phyloP scores from a whole-genome alignment of 1,140 invertebrate genomes.

The Bilobella aurantiaca region DNA sequence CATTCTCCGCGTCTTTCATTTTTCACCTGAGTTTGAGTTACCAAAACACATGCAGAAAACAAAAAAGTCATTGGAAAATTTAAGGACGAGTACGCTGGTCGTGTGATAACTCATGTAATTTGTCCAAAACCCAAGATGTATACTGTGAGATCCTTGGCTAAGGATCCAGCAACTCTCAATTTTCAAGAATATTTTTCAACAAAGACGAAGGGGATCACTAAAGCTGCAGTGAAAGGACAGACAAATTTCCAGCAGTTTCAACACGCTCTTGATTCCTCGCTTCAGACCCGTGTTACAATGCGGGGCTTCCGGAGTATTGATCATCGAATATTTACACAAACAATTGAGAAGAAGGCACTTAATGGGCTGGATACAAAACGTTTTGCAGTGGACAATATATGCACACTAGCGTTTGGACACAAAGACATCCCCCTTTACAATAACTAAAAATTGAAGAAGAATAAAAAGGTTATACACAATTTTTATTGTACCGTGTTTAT shows the following conservation, averaged over 20 bases:
- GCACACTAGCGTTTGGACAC: constrained; percentile 1
- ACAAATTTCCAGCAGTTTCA: not conserved
- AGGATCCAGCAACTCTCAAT: not conserved
- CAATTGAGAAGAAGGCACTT: not conserved
- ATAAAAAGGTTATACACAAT: not conserved
- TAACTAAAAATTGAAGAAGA: no score
- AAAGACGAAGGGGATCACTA: not conserved
- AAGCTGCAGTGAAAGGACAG: not conserved
- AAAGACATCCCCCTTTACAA: not conserved
- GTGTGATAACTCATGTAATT: not conserved
- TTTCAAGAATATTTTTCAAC: not conserved
- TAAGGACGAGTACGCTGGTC: constrained; percentile 2
- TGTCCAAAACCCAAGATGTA: constrained; percentile 12
- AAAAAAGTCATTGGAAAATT: constrained; percentile 13
- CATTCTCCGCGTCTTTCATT: no score
- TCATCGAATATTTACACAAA: constrained; percentile 1
- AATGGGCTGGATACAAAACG: constrained; percentile 11
- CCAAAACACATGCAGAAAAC: no score
- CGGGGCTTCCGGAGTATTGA: not conserved
- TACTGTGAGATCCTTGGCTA: not conserved
- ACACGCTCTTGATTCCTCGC: not conserved
- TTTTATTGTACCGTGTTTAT: not conserved
- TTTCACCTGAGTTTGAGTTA: no score
- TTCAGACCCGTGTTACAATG: not conserved
- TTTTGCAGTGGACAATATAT: constrained; percentile 5